Conservation (phyloP, 2,797 vertebrate species). For the Acomys russatus region DNA sequence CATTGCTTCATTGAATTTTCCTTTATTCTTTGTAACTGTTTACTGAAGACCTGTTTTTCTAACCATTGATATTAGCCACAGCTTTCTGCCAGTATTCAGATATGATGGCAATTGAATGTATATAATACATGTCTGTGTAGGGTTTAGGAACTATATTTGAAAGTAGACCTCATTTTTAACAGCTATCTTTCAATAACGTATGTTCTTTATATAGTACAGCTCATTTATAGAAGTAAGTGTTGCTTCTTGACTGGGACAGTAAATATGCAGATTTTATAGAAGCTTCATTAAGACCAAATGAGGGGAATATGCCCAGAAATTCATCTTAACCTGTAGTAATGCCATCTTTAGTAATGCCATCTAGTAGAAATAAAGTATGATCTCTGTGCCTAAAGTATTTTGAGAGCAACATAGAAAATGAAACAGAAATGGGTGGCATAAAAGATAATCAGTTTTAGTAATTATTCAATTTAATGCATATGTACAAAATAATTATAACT, state of each 20-base stretch:
- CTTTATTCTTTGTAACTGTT: neutral
- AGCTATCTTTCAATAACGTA: neutral
- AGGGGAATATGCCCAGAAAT: neutral
- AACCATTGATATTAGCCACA: conserved; percentile 47
- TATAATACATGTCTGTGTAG: neutral
- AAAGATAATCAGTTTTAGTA: conserved; percentile 27
- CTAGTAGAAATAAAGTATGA: conserved; percentile 12
- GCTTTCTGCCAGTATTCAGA: neutral
- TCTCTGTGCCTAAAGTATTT: conserved; percentile 30
- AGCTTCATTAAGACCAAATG: neutral
- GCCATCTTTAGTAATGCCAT: neutral
- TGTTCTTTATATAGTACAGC: neutral
- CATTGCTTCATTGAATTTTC: neutral
- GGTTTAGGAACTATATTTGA: conserved; percentile 15
- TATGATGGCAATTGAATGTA: neutral
- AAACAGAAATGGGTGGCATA: conserved; percentile 8
- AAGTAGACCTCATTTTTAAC: conserved; percentile 19
- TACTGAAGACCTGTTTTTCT: conserved; percentile 54
- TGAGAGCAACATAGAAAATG: neutral
- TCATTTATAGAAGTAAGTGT: neutral
- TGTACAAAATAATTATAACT: neutral
- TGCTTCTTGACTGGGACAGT: neutral
- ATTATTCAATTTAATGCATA: conserved; percentile 13
- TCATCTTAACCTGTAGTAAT: neutral
- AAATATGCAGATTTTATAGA: neutral